Percentiles rank a stretch among this genome's conserved stretches.
These are phyloP conservation scores for Bergia puertoricense DNA, from an alignment of 92 coral and sea anemone species.

Conservation along the genomic window DNA sequence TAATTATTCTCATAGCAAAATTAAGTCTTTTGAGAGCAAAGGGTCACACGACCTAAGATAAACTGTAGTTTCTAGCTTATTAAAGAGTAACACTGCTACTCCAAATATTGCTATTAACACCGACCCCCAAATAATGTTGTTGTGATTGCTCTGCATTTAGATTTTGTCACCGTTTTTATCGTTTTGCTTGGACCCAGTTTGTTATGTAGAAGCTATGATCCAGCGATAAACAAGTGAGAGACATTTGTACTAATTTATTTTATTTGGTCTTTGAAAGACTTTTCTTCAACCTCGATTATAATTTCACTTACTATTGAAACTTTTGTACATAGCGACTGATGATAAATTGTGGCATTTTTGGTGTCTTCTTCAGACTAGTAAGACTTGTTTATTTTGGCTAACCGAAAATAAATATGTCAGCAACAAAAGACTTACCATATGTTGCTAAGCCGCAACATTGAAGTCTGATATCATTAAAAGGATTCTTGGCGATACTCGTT, in stretches of 20 bases:
- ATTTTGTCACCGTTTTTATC: too few species aligned
- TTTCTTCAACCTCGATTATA: background rate
- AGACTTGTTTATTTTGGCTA: background rate
- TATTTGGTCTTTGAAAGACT: background rate
- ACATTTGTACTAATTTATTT: background rate
- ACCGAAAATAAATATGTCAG: background rate
- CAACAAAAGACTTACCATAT: background rate
- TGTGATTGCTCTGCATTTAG: too few species aligned
- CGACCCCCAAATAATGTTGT: too few species aligned
- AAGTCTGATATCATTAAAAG: too few species aligned
- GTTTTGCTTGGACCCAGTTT: background rate
- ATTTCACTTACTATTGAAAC: too few species aligned
- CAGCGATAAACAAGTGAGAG: background rate
- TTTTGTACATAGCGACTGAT: background rate
- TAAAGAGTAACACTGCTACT: too few species aligned
- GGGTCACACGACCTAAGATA: too few species aligned
- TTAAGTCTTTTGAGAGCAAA: too few species aligned
- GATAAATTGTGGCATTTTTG: background rate
- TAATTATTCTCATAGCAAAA: too few species aligned
- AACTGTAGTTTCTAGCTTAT: too few species aligned
- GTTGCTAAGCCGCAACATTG: background rate
- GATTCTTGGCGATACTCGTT: too few species aligned
- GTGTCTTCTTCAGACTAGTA: background rate
- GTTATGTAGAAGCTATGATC: background rate
- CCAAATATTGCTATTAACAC: too few species aligned